Evolutionary conservation across 2,797 vertebrate species (phyloP).

Genomic region (Artibeus jamaicensis): DNA sequence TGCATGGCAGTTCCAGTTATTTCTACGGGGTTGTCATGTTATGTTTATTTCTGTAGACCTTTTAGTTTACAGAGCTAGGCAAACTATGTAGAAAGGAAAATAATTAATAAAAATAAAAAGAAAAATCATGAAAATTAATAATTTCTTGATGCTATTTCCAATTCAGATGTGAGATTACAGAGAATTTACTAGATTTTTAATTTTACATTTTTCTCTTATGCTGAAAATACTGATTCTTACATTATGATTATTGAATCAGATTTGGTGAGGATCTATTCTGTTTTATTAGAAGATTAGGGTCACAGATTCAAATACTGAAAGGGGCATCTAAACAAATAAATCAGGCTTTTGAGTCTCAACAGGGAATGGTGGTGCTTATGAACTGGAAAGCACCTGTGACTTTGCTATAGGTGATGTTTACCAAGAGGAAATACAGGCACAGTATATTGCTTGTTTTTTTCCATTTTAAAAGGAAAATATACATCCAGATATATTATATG

Average conservation of each 20-base stretch:
- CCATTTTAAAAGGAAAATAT: not conserved
- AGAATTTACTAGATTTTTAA: slow-evolving; percentile 1
- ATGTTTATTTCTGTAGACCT: not conserved
- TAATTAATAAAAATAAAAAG: not conserved
- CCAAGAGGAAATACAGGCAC: not conserved
- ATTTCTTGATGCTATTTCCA: not conserved
- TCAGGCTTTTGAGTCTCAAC: not conserved
- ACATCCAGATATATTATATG: slow-evolving; percentile 5
- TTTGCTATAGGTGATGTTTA: not conserved
- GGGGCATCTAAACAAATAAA: not conserved
- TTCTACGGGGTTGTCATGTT: not conserved
- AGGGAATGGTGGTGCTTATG: not conserved
- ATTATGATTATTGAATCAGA: not conserved
- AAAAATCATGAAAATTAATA: not conserved
- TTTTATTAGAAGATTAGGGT: not conserved
- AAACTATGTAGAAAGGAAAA: not conserved
- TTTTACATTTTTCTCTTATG: not conserved
- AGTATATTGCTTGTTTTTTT: not conserved
- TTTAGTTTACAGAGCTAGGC: not conserved
- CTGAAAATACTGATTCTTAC: not conserved
- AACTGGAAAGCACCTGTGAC: not conserved
- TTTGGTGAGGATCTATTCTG: not conserved
- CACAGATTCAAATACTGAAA: not conserved
- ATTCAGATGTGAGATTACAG: not conserved
- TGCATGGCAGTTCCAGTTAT: not conserved